These are phyloP conservation scores for Tympanoctomys barrerae DNA, from an alignment of 2,797 vertebrate species.

Conservation along the genomic window DNA sequence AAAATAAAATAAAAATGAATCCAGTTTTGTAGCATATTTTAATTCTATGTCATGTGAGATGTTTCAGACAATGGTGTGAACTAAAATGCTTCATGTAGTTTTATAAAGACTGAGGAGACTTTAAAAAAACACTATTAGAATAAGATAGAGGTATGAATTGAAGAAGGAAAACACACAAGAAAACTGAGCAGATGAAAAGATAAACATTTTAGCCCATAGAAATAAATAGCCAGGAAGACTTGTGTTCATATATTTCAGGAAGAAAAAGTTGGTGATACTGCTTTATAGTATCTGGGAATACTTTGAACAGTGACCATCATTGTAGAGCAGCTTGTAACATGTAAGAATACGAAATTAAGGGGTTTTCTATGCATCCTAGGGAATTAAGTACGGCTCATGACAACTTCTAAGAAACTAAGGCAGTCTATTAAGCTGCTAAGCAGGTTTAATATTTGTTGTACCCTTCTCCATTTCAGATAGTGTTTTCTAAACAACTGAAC, in stretches of 20 bases:
- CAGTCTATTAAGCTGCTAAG: neutral
- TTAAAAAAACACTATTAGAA: neutral
- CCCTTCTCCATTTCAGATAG: neutral
- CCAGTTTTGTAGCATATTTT: neutral
- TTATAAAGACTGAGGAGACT: neutral
- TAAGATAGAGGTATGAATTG: neutral
- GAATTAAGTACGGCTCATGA: neutral
- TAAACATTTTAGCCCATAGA: neutral
- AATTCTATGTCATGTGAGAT: neutral
- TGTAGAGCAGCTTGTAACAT: neutral
- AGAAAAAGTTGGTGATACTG: neutral
- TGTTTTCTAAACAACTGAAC: slow-evolving; percentile 26
- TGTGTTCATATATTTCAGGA: neutral
- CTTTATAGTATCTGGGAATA: neutral
- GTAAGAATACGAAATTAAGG: neutral
- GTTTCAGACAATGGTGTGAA: neutral
- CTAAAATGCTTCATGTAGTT: neutral
- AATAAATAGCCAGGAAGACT: neutral
- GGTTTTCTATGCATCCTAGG: neutral
- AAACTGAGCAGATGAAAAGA: neutral
- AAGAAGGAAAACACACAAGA: slow-evolving; percentile 27
- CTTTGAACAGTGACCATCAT: neutral
- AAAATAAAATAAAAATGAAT: neutral
- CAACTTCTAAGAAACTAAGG: neutral
- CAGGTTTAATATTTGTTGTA: neutral